Base-by-base conservation (phyloP, 2,113 vertebrate genomes). In the Phaethornis superciliosus region DNA sequence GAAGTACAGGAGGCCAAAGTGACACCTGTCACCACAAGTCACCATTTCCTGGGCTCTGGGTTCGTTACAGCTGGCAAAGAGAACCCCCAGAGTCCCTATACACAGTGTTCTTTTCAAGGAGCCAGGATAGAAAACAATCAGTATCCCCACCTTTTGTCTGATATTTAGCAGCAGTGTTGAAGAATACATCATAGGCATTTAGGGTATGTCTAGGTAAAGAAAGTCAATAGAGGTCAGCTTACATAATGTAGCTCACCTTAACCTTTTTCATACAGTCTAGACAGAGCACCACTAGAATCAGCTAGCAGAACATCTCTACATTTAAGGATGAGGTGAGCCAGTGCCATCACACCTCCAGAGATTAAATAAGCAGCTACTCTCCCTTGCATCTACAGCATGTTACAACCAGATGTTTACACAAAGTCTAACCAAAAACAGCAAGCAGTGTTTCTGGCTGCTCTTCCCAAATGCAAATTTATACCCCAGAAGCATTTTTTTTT, bases 101-200 rank as follows among this genome's bases (percentile, higher is more conserved):
- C 19, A 95, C 82, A 95, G 52, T 46, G 63, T 91, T 91, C 87
- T 95, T 96, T 95, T 95, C 93, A 95, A 96, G 90, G 93, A 95
- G 91, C 91, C 89, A 95, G 93, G 91, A 83, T 88, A 97, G 89
- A 97, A 97, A 97, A 93, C 91, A 96, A 96, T 93, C 89, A 93
- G 75, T 91, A 63, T 96, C 95, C 96, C 96, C 95, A 96, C 96
- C 96, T 96, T 96, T 93, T 95, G 89, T 96, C 76, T 96, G 94
- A 94, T 88, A 95, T 78, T 96, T 95, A 96, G 96, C 96, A 95
- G 95, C 95, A 96, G 95, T 93, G 95, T 94, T 96, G 95, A 95
- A 95, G 96, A 93, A 96, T 93, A 94, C 94, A 95, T 95, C 95
- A 96, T 93, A 95, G 95, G 91, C 95, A 96, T 95, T 96, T 96